Evolutionary conservation across 2,888 invertebrate species (phyloP).

Genomic region (Sipunculus nudus): DNA sequence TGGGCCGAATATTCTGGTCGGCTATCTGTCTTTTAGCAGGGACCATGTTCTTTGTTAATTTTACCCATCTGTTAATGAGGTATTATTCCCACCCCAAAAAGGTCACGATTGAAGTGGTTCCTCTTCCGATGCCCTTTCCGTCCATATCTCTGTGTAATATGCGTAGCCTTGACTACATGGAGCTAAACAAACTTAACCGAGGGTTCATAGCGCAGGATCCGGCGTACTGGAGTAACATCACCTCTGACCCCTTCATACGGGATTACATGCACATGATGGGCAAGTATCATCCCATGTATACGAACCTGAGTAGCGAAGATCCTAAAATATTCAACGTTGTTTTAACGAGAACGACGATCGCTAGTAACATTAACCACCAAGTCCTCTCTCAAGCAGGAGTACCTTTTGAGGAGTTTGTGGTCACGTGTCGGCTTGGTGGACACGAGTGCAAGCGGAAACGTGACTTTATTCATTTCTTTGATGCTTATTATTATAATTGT

Average conservation of each 20-base stretch:
- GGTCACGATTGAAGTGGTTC: conserved; percentile 35
- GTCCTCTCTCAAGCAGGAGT: conserved; percentile 28
- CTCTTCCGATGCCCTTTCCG: conserved; percentile 31
- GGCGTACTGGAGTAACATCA: conserved; percentile 7
- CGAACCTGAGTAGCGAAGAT: not conserved
- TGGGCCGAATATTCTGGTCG: conserved; percentile 31
- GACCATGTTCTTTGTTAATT: conserved; percentile 30
- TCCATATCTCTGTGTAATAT: conserved; percentile 40
- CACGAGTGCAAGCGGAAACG: conserved; percentile 25
- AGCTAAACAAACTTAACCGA: conserved; percentile 30
- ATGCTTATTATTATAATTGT: conserved; percentile 39
- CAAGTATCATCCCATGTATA: conserved; percentile 33
- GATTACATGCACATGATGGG: conserved; percentile 28
- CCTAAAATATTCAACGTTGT: conserved; percentile 29
- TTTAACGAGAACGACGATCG: conserved; percentile 30
- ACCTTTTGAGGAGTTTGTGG: conserved; percentile 40
- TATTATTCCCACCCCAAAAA: conserved; percentile 37
- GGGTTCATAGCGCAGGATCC: conserved; percentile 28
- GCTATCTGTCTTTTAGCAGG: conserved; percentile 28
- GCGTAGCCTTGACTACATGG: conserved; percentile 36
- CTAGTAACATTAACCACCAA: conserved; percentile 29
- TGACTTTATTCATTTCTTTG: conserved; percentile 37
- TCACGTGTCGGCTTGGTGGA: conserved; percentile 35
- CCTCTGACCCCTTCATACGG: conserved; percentile 28
- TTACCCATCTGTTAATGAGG: conserved; percentile 29